Conservation (phyloP, 2,888 invertebrate genomes). For the Rhaphigaster nebulosa region DNA sequence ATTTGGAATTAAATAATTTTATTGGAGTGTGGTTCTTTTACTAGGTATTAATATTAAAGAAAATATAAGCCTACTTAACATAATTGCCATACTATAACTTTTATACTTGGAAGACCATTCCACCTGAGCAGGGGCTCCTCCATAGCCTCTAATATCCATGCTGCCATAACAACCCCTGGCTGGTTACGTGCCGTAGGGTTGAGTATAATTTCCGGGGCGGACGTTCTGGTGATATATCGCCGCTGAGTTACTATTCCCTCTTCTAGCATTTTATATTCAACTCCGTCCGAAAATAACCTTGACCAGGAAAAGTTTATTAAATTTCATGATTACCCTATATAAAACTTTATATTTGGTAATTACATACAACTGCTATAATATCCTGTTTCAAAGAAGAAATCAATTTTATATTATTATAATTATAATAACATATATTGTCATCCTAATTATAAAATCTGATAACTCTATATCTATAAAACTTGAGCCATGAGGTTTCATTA, state of each 20-base stretch:
- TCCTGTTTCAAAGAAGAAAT: too few species aligned
- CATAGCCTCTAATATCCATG: neutral
- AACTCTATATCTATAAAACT: too few species aligned
- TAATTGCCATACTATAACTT: neutral
- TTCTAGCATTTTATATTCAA: constrained; percentile 32
- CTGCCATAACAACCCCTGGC: neutral
- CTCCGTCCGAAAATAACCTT: neutral
- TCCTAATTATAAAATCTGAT: too few species aligned
- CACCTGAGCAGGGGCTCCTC: neutral
- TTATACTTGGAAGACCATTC: neutral
- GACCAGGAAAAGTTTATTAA: neutral
- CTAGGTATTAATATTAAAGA: neutral
- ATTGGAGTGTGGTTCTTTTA: too few species aligned
- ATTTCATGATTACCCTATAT: neutral
- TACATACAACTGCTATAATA: too few species aligned
- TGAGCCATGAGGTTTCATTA: too few species aligned
- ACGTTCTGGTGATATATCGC: neutral
- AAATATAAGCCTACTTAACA: neutral
- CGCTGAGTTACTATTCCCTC: neutral
- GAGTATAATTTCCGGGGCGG: constrained; percentile 6
- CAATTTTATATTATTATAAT: too few species aligned
- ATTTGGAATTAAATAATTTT: too few species aligned
- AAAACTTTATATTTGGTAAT: too few species aligned
- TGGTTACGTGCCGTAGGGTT: constrained; percentile 2
- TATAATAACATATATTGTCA: too few species aligned